Evolutionary conservation across 2,113 vertebrate genomes (phyloP), one percentile per base, ranked within the genome.

Genomic region (Muntiacus reevesi): DNA sequence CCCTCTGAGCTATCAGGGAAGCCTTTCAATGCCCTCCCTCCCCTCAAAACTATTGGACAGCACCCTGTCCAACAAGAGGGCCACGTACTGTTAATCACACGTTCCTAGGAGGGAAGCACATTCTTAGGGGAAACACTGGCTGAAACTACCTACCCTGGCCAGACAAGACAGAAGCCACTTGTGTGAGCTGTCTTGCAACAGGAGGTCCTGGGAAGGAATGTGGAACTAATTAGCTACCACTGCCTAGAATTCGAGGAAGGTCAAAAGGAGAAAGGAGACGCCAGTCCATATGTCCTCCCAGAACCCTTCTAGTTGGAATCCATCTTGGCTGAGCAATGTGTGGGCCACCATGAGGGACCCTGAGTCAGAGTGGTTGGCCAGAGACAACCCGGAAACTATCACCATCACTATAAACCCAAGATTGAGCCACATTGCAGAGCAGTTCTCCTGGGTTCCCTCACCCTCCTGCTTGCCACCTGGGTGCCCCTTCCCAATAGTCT

Each of bases 11-110:
- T 74, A 40, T 21, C 21, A 74, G 5, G 21, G 10, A 25, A 74
- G 36, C 67, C 67, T 36, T 74, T 74, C 27, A 79, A 79, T 50
- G 67, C 76, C 76, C 17, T 50, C n/a, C 40, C 74, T n/a, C n/a
- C 54, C 83, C 87, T 57, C 74, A 21, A 45, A 43, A 90, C 40
- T 3, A 8, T 1, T 25, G 40, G 71, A 13, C 5, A 0, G 62
- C 9, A 6, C 54, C 62, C 27, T 19, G 25, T 23, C 3, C 40
- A 6, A 17, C 9, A 14, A 19, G 30, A 27, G 27, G 55, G 33
- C 30, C 36, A 8, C 2, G 4, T 27, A 1, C 23, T 23, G 25
- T 28, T 21, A 28, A 25, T 14, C 28, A 1, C 4, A 3, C 0
- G 2, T 47, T 62, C 74, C 62, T 6, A 28, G 0, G n/a, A 52